Percentiles rank a stretch among this genome's conserved stretches.
These are phyloP conservation scores for Gallinago jamesoni DNA, from an alignment of 2,113 vertebrate genomes.

Conservation along the genomic window DNA sequence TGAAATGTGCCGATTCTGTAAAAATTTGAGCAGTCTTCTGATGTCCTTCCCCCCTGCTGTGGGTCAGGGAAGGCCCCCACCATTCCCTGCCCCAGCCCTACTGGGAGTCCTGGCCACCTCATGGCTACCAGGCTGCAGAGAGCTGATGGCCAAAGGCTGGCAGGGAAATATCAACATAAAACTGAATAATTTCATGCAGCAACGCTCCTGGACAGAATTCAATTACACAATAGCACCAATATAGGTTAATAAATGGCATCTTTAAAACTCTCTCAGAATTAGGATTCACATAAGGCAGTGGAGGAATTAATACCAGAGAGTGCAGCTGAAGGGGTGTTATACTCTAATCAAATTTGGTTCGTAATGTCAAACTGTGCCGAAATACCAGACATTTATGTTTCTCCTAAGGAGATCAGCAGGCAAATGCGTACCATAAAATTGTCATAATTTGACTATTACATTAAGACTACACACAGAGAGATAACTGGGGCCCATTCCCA, in stretches of 20 bases:
- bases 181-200: background rate
- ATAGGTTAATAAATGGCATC: background rate
- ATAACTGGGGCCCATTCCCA: background rate
- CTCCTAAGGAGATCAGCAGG: background rate
- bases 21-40: background rate
- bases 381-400: background rate
- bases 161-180: background rate
- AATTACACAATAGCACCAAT: background rate
- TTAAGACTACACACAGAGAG: background rate
- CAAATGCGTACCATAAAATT: background rate
- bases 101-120: background rate
- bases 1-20: background rate
- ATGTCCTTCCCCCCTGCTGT: background rate
- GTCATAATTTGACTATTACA: background rate
- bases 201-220: background rate
- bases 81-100: too few relatives aligned
- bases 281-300: rapidly evolving
- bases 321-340: background rate
- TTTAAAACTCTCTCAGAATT: background rate
- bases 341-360: background rate
- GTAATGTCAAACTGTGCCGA: background rate
- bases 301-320: background rate
- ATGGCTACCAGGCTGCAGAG: background rate
- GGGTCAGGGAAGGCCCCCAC: background rate
- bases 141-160: background rate